Evolutionary conservation across 2,113 vertebrate species (phyloP), one percentile per base, ranked within the genome.

Genomic region (Zosterops japonicus): DNA sequence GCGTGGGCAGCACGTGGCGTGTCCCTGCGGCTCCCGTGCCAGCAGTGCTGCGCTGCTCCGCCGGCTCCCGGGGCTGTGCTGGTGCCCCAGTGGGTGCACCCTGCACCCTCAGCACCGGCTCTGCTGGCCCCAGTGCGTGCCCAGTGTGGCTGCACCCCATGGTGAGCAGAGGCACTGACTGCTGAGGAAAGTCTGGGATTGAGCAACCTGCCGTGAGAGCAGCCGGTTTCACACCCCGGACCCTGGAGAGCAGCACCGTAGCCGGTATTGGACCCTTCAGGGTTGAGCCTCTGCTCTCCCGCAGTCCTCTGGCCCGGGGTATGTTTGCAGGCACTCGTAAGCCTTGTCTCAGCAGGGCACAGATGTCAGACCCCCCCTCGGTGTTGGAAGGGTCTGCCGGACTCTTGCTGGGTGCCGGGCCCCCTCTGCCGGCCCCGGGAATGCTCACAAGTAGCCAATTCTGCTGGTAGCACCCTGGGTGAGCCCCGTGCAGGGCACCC

Each of bases 371-470:
- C 28, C 60, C 5, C n/a, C 64, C 60, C 10, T 13, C 31, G 4
- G 57, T 6, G 16, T 9, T 8, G 44, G n/a, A 59, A 52, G 74
- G 65, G 55, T 67, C 60, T 87, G n/a, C 64, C 2, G 33, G 31
- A 42, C 75, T 29, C 84, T 76, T 41, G 44, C 65, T 3, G 59
- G 68, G 63, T 28, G 41, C 87, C 44, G 75, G 83, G 89, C 87
- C 93, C 97, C 96, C 97, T 96, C 98, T 97, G 82, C 96, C 82
- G 97, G 95, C 90, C 59, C 8, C 4, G 27, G 36, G 29, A 75
- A 74, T 57, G 80, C 44, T 79, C 75, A 75, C 64, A 78, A n/a
- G 68, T 27, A 3, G 10, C 15, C 60, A 25, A 7, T 27, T 6
- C 20, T 18, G 69, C 46, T 44, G 56, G 2, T 12, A 74, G 28